Evolutionary conservation across 2,888 invertebrate genomes (phyloP).

Genomic region (Leptopilina myrica): DNA sequence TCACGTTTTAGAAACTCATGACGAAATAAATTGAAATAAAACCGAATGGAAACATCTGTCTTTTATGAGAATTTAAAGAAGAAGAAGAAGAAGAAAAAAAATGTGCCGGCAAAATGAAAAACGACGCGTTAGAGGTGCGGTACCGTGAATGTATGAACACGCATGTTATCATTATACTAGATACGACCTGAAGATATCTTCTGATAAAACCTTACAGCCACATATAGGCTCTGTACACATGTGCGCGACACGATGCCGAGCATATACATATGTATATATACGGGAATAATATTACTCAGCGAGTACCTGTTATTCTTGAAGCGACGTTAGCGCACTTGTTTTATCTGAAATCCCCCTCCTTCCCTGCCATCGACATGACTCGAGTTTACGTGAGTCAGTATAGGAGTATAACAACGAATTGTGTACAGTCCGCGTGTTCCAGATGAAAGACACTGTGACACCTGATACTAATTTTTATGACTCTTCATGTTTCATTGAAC

Average conservation of each 20-base stretch:
- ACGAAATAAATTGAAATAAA: neutral
- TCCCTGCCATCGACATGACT: neutral
- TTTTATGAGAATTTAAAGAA: slow-evolving; percentile 9
- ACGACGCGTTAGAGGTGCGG: slow-evolving; percentile 61
- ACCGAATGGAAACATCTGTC: slow-evolving; percentile 32
- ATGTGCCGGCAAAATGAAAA: slow-evolving; percentile 10
- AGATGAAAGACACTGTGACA: slow-evolving; percentile 6
- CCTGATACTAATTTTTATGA: neutral
- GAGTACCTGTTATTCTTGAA: slow-evolving; percentile 39
- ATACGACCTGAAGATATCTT: slow-evolving; percentile 69
- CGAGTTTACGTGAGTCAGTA: slow-evolving; percentile 1
- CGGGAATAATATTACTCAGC: slow-evolving; percentile 52
- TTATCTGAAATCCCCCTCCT: slow-evolving; percentile 21
- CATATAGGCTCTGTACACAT: slow-evolving; percentile 29
- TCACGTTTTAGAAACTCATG: slow-evolving; percentile 33
- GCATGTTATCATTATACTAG: slow-evolving; percentile 66
- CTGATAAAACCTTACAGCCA: slow-evolving; percentile 62
- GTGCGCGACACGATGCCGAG: slow-evolving; percentile 30
- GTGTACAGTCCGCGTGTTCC: neutral
- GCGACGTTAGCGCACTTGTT: slow-evolving; percentile 15
- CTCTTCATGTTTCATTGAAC: neutral
- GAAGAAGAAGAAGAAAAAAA: too few relatives aligned
- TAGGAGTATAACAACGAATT: neutral
- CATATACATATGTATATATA: neutral
- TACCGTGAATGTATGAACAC: slow-evolving; percentile 61